Conservation (phyloP, 2,797 vertebrate species). For the Crotalus adamanteus region DNA sequence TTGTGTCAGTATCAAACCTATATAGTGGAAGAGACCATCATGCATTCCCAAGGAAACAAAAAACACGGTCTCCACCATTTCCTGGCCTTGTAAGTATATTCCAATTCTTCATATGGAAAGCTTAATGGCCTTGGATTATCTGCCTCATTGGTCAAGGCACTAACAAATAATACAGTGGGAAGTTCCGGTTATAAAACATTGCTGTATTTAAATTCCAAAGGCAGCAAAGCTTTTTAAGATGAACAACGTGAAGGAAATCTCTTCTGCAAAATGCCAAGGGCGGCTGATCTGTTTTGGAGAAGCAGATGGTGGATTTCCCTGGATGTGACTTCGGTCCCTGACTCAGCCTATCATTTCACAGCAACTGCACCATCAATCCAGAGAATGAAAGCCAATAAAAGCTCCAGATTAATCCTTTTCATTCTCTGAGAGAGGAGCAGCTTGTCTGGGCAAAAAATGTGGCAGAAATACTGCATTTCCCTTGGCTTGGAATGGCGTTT, state of each 20-base stretch:
- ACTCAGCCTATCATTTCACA: background rate
- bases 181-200: conserved; percentile 58
- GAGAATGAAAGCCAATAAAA: background rate
- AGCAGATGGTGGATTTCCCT: conserved; percentile 5
- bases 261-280: conserved; percentile 48
- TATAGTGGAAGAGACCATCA: background rate
- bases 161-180: conserved; percentile 68
- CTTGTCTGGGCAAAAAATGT: background rate
- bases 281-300: conserved; percentile 43
- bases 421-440: background rate
- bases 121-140: conserved; percentile 72
- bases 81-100: conserved; percentile 49
- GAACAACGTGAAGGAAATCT: conserved; percentile 66
- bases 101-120: conserved; percentile 66
- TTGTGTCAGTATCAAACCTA: conserved; percentile 32
- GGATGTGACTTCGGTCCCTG: conserved; percentile 29
- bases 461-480: background rate
- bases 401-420: background rate
- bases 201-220: conserved; percentile 61
- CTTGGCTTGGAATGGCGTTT: background rate
- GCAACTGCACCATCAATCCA: background rate
- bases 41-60: conserved; percentile 19
- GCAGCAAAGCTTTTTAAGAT: conserved; percentile 61
- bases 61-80: conserved; percentile 52
- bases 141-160: conserved; percentile 71